Base-by-base conservation (phyloP, 2,888 invertebrate genomes). In the Sturmia bella region DNA sequence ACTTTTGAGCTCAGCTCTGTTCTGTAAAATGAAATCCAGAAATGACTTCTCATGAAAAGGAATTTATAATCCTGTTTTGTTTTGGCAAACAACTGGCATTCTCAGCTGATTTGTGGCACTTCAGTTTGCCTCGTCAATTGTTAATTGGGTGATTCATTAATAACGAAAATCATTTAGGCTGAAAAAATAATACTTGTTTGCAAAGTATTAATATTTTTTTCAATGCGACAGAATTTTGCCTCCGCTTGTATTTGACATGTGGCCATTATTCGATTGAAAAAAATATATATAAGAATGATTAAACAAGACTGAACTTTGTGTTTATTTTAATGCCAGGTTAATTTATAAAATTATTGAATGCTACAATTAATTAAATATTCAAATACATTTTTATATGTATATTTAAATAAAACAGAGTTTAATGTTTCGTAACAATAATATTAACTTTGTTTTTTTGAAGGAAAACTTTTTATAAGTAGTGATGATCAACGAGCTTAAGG, bases 281-380 rank as follows among this genome's bases (percentile, higher is more conserved):
- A 64, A 52, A 64, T 59, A 57, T 39, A 19, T 63, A 48, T n/a
- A n/a, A n/a, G 57, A 41, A 63, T 59, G 24, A 52, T 61, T 73
- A 61, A 45, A 70, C 19, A 59, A 54, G 43, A 64, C 52, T 66
- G 45, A 73, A 61, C 12, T 52, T 43, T 54, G 41, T 56, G 32
- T 66, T 61, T 12, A 69, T 9, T 45, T 17, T 45, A 45, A 45
- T 43, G 21, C n/a, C 3, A 56, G 9, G 11, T 21, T 17, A 54
- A 48, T 37, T 48, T 66, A 54, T n/a, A 41, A 13, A 24, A 39
- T 39, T 50, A 50, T 70, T 50, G 39, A 70, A 59, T 57, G 45
- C 37, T 21, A 13, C 41, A 70, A 64, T 77, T 70, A 70, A 77
- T 64, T 24, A 77, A 56, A 59, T 59, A 59, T 70, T 57, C n/a